Base-by-base conservation (phyloP, 2,888 invertebrate genomes). In the Chrysolina oricalcia region DNA sequence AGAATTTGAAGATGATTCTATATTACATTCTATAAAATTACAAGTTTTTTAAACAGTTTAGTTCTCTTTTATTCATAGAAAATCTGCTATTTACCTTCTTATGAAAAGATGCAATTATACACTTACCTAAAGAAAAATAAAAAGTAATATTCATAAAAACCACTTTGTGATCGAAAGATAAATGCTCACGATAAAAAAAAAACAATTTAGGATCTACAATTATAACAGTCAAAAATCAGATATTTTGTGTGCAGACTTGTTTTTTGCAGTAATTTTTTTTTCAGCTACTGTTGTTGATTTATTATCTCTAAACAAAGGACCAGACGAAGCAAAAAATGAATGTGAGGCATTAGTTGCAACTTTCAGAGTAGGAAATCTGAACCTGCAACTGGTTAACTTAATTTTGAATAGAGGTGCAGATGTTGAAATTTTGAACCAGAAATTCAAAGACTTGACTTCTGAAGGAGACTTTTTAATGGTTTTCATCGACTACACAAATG, bases 281-380 rank as follows among this genome's bases (percentile, higher is more conserved):
- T 17, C 72, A 80, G 83, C 77, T 68, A 72, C 80, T 46, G 80
- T 81, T 74, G 81, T 85, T 67, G 84, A 85, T 62, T 70, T 86
- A 68, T 76, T 80, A 63, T 83, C 84, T n/a, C 75, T 86, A 27
- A 82, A 79, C 53, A 83, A 85, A 77, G 84, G 84, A 21, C 84
- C 86, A 9, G 80, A 76, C 43, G 84, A 82, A 41, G 81, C 82
- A 15, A 80, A 74, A 67, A 77, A 74, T 15, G 76, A 81, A 72
- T 86, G 86, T 73, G 85, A 86, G 68, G 82, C 82, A 35, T 80
- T 85, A 23, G 78, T 89, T 86, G 80, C 89, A 87, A 90, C 90
- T 73, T 91, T 92, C 86, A 88, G 90, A 65, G 84, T 92, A 48
- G 90, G 90, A 84, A 90, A 89, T 73, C 85, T 89, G 59, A 90